phyloP scores from a whole-genome alignment of 2,113 vertebrate species.

The Myrmecobius fasciatus region DNA sequence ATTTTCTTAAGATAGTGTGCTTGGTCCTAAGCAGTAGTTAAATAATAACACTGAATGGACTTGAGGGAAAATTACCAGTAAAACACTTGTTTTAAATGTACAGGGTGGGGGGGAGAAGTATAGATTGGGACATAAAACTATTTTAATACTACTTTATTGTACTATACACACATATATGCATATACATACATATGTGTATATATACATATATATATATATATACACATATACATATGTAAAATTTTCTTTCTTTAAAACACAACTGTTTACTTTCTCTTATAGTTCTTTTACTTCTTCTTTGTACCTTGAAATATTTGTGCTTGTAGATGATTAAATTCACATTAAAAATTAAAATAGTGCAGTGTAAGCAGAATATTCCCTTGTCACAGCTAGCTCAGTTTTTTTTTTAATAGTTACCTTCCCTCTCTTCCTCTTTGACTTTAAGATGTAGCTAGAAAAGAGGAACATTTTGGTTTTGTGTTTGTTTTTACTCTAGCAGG shows the following conservation, averaged over 20 bases:
- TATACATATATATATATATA: too few species aligned
- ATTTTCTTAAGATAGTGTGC: background rate
- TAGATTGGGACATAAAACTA: background rate
- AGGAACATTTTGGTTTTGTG: slow-evolving; percentile 34
- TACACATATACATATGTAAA: too few species aligned
- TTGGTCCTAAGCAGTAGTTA: background rate
- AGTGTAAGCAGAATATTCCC: slow-evolving; percentile 59
- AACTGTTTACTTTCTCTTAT: background rate
- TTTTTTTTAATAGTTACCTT: slow-evolving; percentile 77
- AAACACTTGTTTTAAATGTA: background rate
- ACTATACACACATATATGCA: background rate
- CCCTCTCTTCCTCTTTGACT: slow-evolving; percentile 20
- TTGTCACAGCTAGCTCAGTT: slow-evolving; percentile 63
- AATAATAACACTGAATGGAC: background rate
- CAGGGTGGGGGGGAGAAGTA: background rate
- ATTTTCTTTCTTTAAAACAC: background rate
- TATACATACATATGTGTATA: too few species aligned
- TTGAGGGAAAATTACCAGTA: background rate
- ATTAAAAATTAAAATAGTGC: background rate
- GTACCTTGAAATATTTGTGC: background rate
- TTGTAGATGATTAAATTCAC: background rate
- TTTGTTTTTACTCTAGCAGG: slow-evolving; percentile 15
- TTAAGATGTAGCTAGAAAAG: slow-evolving; percentile 64
- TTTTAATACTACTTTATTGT: background rate
- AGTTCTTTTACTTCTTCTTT: background rate